phyloP scores from a whole-genome alignment of 2,888 invertebrate species.

The Dysmachus trigonus region DNA sequence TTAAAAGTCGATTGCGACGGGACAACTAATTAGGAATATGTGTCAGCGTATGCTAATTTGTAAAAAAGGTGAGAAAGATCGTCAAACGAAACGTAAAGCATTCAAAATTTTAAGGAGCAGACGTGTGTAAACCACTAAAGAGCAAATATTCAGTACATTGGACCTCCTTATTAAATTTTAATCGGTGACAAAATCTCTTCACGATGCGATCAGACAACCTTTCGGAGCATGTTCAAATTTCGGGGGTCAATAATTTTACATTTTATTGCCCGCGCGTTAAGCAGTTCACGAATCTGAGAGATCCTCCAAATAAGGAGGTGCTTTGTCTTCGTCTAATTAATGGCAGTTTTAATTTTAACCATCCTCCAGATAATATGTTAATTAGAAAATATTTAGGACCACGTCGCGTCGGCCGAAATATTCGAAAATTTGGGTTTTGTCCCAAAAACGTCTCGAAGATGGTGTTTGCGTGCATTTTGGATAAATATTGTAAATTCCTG shows the following conservation, averaged over 20 bases:
- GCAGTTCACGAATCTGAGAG: not conserved
- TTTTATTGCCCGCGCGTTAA: not conserved
- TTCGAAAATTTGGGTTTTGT: not conserved
- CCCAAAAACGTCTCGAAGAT: not conserved
- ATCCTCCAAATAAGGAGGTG: not conserved
- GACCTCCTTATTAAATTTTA: not conserved
- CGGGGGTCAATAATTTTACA: slow-evolving; percentile 4
- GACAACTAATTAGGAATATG: too few species aligned
- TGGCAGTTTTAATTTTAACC: slow-evolving; percentile 8
- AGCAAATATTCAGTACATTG: not conserved
- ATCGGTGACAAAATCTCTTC: slow-evolving; percentile 3
- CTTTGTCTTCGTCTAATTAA: slow-evolving; percentile 19
- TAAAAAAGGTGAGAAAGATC: not conserved
- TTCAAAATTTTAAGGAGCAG: not conserved
- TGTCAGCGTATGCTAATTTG: too few species aligned
- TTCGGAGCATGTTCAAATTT: not conserved
- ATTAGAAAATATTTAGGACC: not conserved
- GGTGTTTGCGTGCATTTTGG: not conserved
- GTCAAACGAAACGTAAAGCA: not conserved
- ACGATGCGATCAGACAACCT: not conserved
- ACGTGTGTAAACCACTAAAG: not conserved
- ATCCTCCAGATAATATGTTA: not conserved
- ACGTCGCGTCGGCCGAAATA: not conserved
- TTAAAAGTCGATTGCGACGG: too few species aligned
- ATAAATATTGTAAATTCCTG: not conserved